These are phyloP conservation scores for Stegana nigrithorax DNA, from an alignment of 2,888 invertebrate genomes.

Conservation along the genomic window DNA sequence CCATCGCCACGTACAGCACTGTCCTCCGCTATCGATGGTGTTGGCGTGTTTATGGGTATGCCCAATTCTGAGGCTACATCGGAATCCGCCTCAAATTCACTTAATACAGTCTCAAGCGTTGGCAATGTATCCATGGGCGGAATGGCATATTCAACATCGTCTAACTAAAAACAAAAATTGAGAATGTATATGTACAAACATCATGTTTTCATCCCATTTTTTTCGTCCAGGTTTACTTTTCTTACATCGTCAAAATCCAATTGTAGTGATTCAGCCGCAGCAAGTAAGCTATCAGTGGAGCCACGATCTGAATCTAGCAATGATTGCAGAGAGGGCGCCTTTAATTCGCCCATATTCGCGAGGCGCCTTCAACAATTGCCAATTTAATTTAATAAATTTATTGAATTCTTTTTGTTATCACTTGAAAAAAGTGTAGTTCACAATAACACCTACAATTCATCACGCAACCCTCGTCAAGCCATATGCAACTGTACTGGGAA, in stretches of 20 bases:
- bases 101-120: constrained; percentile 83
- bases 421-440: no score
- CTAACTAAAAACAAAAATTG: constrained; percentile 73
- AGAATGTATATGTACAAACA: constrained; percentile 3
- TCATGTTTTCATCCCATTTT: no score
- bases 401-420: no score
- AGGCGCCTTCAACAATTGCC: no score
- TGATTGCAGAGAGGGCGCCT: constrained; percentile 71
- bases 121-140: constrained; percentile 81
- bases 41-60: constrained; percentile 65
- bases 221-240: no score
- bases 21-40: constrained; percentile 65
- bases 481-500: no score
- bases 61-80: constrained; percentile 70
- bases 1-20: constrained; percentile 69
- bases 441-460: no score
- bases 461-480: no score
- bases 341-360: constrained; percentile 67
- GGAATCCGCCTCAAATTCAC: constrained; percentile 78
- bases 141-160: constrained; percentile 84
- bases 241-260: constrained; percentile 78
- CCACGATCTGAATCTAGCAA: constrained; percentile 74
- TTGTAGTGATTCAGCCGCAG: constrained; percentile 71
- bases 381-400: neutral
- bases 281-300: constrained; percentile 76